Conservation (phyloP, 1,140 invertebrate genomes). For the Drosophila orena region DNA sequence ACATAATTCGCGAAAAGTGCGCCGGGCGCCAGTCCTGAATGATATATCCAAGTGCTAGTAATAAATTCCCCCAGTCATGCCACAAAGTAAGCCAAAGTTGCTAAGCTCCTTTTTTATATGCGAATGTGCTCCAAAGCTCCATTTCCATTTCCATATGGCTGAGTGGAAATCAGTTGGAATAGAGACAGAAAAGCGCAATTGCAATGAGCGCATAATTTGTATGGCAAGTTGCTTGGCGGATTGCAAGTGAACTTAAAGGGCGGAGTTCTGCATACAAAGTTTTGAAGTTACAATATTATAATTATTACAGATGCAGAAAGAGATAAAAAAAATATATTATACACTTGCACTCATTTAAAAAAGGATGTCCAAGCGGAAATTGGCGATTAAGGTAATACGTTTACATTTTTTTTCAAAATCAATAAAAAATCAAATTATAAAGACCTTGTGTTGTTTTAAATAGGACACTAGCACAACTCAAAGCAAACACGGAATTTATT, state of each 20-base stretch:
- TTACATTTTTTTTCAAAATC: not conserved
- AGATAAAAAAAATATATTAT: not conserved
- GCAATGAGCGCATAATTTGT: slow-evolving; percentile 19
- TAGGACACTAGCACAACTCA: not conserved
- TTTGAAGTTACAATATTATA: not conserved
- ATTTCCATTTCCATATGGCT: slow-evolving; percentile 7
- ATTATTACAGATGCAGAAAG: not conserved
- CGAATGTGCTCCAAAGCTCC: not conserved
- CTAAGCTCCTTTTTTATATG: slow-evolving; percentile 6
- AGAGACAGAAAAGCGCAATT: slow-evolving; percentile 26
- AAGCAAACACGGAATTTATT: not conserved
- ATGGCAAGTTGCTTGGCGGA: slow-evolving; percentile 2
- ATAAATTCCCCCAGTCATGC: slow-evolving; percentile 59
- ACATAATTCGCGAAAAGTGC: slow-evolving; percentile 59
- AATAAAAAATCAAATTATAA: not conserved
- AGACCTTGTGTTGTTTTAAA: not conserved
- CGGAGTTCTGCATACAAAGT: not conserved
- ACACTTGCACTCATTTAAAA: not conserved
- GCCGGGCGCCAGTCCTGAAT: slow-evolving; percentile 52
- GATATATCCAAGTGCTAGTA: slow-evolving; percentile 64
- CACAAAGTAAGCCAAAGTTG: slow-evolving; percentile 60
- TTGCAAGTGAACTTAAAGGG: not conserved
- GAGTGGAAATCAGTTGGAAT: not conserved
- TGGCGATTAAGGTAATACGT: too few species aligned
- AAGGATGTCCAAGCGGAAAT: not conserved